Percentiles rank a stretch among this genome's conserved stretches.
Evolutionary conservation across 2,797 vertebrate genomes (phyloP).

Genomic region (Gorsachius magnificus): DNA sequence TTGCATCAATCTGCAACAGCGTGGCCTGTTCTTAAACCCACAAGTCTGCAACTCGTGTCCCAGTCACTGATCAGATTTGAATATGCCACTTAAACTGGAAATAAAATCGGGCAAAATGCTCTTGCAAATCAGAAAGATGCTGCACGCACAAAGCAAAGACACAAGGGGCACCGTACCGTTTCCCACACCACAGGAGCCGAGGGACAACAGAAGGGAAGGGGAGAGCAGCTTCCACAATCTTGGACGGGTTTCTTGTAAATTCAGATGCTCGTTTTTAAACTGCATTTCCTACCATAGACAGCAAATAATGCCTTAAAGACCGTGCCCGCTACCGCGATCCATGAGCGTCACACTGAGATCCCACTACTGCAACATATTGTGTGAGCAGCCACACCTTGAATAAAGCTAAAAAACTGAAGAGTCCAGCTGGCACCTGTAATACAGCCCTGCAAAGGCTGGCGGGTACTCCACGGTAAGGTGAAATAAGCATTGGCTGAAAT

Average conservation of each 20-base stretch:
- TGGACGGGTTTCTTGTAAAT: neutral
- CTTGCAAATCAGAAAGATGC: neutral
- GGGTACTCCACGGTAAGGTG: accelerated
- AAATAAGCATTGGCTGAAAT: neutral
- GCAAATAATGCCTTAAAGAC: neutral
- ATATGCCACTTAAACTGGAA: neutral
- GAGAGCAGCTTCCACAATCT: neutral
- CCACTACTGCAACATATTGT: accelerated
- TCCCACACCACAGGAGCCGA: neutral
- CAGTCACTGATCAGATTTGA: accelerated
- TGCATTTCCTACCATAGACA: neutral
- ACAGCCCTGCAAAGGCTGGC: neutral
- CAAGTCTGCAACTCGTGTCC: neutral
- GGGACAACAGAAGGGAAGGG: neutral
- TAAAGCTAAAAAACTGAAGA: neutral
- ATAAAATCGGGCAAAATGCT: neutral
- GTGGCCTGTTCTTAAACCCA: neutral
- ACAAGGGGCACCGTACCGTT: accelerated
- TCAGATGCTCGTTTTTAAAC: neutral
- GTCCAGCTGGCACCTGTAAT: neutral
- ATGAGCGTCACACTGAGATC: accelerated
- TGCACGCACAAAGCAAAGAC: neutral
- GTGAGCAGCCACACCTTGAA: neutral
- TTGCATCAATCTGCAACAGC: neutral
- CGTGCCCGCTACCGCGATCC: accelerated